These are phyloP conservation scores for Adela reaumurella DNA, from an alignment of 2,888 invertebrate species.

Conservation along the genomic window DNA sequence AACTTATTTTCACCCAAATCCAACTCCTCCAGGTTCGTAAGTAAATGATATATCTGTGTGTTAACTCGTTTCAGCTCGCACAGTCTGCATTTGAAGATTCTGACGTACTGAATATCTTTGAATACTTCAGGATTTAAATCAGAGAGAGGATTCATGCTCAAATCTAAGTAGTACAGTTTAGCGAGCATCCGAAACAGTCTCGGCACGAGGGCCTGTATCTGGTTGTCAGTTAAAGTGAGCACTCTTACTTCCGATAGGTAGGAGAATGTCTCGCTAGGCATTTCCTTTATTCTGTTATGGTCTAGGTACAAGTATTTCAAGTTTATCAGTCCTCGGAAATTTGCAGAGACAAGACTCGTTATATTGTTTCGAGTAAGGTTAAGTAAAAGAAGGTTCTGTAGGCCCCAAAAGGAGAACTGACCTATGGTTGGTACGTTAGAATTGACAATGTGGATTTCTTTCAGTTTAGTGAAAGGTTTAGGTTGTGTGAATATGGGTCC, in stretches of 20 bases:
- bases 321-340: slow-evolving; percentile 74
- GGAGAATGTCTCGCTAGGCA: slow-evolving; percentile 73
- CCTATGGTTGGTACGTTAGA: slow-evolving; percentile 76
- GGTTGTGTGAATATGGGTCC: slow-evolving; percentile 65
- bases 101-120: slow-evolving; percentile 70
- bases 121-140: slow-evolving; percentile 77
- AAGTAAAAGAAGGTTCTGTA: slow-evolving; percentile 56
- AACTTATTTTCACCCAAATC: slow-evolving; percentile 76
- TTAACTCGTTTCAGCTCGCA: slow-evolving; percentile 73
- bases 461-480: slow-evolving; percentile 49
- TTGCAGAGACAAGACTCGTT: slow-evolving; percentile 63
- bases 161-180: slow-evolving; percentile 66
- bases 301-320: slow-evolving; percentile 68
- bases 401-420: slow-evolving; percentile 77
- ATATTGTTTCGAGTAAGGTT: slow-evolving; percentile 75
- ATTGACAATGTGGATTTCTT: slow-evolving; percentile 68
- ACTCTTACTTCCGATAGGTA: slow-evolving; percentile 67
- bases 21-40: slow-evolving; percentile 67
- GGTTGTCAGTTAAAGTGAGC: slow-evolving; percentile 64
- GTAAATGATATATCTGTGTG: slow-evolving; percentile 73
- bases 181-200: slow-evolving; percentile 71
- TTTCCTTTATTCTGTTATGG: slow-evolving; percentile 68
- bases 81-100: slow-evolving; percentile 66
- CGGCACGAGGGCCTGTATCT: slow-evolving; percentile 65
- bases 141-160: slow-evolving; percentile 70